Conservation (phyloP, 2,113 vertebrate genomes). For the Podocnemis expansa region DNA sequence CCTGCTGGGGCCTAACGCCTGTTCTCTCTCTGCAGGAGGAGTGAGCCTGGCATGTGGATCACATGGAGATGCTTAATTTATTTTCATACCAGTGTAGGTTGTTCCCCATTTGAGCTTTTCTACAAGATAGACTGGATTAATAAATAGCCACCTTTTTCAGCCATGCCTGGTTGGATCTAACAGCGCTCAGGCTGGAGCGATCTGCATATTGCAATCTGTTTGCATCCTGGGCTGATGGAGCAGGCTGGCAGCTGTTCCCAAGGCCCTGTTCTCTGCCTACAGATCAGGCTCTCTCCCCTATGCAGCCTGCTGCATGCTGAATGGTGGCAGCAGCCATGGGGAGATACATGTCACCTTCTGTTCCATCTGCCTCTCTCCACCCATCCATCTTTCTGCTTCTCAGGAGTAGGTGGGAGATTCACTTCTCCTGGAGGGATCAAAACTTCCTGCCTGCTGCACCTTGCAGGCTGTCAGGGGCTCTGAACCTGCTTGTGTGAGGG, state of each 20-base stretch:
- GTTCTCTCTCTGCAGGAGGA: neutral
- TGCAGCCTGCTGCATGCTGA: neutral
- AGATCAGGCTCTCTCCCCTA: neutral
- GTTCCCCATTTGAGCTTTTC: neutral
- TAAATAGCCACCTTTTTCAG: conserved; percentile 9
- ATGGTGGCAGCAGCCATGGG: neutral
- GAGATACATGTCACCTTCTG: neutral
- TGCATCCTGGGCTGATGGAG: too few species aligned
- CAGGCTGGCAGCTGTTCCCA: neutral
- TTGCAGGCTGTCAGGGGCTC: too few species aligned
- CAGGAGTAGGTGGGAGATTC: neutral
- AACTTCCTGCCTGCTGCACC: too few species aligned
- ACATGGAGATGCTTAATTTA: fast-evolving
- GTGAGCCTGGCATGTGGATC: fast-evolving
- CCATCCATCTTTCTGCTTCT: neutral
- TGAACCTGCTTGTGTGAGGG: too few species aligned
- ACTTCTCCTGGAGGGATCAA: neutral
- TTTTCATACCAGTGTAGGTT: neutral
- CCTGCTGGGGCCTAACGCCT: neutral
- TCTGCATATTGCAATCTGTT: too few species aligned
- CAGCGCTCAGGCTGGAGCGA: neutral
- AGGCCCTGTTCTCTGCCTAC: neutral
- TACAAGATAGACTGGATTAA: neutral
- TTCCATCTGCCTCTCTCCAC: neutral
- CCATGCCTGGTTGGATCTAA: neutral